Conservation (phyloP, 2,888 invertebrate genomes). For the Nephrotoma flavescens region DNA sequence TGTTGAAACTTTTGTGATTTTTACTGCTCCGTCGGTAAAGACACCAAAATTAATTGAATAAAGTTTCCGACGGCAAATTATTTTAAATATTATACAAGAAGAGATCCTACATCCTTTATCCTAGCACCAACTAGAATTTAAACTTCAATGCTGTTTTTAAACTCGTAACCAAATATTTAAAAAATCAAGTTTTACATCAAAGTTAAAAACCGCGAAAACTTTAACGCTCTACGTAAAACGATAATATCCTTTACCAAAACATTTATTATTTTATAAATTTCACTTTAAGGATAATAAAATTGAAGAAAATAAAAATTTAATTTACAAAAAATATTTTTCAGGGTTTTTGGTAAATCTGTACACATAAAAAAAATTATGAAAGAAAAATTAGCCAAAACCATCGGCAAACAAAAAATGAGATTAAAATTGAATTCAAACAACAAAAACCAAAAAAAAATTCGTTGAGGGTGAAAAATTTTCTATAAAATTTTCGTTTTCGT, state of each 20-base stretch:
- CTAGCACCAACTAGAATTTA: too few species aligned
- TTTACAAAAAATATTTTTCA: background rate
- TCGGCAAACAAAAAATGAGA: background rate
- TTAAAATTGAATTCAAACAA: background rate
- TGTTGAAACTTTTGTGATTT: too few species aligned
- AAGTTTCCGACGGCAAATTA: too few species aligned
- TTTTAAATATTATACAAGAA: too few species aligned
- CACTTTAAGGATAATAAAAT: background rate
- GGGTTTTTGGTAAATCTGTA: background rate
- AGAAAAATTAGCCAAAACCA: background rate
- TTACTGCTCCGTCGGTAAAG: too few species aligned
- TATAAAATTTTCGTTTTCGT: background rate
- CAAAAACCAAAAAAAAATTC: background rate
- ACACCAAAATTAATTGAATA: too few species aligned
- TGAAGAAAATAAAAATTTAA: background rate
- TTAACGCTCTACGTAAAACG: background rate
- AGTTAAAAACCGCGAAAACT: background rate
- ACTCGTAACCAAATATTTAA: background rate
- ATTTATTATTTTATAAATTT: background rate
- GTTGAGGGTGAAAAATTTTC: background rate
- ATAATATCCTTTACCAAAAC: background rate
- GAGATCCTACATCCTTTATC: too few species aligned
- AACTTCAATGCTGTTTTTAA: too few species aligned
- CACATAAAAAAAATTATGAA: background rate
- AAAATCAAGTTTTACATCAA: background rate